Evolutionary conservation across 2,888 invertebrate species (phyloP), one percentile per base, ranked within the genome.

Genomic region (Sussaba pulchella): DNA sequence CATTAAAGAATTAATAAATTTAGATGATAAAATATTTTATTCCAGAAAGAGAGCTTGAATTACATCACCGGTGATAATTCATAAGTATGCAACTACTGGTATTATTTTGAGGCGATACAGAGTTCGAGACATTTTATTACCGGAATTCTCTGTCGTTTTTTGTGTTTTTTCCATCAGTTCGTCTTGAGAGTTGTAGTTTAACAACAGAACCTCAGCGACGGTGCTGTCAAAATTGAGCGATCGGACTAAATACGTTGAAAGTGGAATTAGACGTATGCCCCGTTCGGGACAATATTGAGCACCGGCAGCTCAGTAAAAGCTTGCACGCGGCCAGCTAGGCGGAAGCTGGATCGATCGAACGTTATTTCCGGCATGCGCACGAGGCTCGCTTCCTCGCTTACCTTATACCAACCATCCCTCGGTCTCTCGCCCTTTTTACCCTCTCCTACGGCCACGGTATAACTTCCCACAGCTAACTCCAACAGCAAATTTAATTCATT

Each of bases 291-390:
- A 54, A 54, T 69, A 26, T 36, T 61, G 8, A 64, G 39, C 57
- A 17, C 26, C 59, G 17, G 31, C 9, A 41, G 66, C 67, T 57
- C 57, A 47, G 54, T 39, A 36, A 39, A 61, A 61, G 39, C 39
- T 59, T 39, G 21, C 61, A 57, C 57, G 57, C 57, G 57, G 57
- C 57, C 31, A 17, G 31, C 69, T 61, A 54, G 66, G 71, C 76
- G 83, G 86, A 87, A 86, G 86, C 84, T 85, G 84, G 78, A 86
- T 87, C 87, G 86, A 86, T 87, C 85, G 85, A 83, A 82, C 83
- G 83, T 80, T 80, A 85, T 85, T 85, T 85, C 86, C 86, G 85
- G 85, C 84, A 84, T 85, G 86, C 85, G 86, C 87, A 85, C 76
- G 26, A 73, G 63, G 72, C 45, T 71, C 71, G 14, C 45, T 31